Evolutionary conservation across 92 coral and sea anemone species (phyloP).

Genomic region (Porites evermanni): DNA sequence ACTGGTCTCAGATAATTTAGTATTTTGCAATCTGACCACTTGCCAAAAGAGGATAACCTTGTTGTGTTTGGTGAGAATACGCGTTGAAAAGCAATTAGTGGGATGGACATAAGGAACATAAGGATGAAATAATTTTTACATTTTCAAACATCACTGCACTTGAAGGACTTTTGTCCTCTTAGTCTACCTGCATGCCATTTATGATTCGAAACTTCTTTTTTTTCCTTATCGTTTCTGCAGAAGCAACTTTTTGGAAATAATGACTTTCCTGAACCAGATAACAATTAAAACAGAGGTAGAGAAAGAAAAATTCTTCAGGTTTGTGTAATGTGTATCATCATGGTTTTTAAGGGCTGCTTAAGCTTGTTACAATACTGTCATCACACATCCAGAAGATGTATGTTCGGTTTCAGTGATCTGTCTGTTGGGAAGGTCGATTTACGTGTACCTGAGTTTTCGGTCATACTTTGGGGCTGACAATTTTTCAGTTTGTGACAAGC

Average conservation of each 20-base stretch:
- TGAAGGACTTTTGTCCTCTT: not conserved
- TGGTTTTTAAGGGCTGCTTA: not conserved
- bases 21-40: no score
- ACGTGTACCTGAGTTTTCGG: not conserved
- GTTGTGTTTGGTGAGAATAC: no score
- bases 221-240: slow-evolving; percentile 34
- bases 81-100: no score
- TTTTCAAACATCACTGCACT: no score
- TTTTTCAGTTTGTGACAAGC: not conserved
- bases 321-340: not conserved
- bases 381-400: no score
- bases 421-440: no score
- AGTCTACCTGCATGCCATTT: not conserved
- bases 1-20: no score
- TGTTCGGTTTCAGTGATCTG: no score
- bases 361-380: no score
- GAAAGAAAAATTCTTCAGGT: slow-evolving; percentile 94
- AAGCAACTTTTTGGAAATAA: slow-evolving; percentile 79
- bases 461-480: not conserved
- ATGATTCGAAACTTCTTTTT: not conserved
- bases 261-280: slow-evolving; percentile 85
- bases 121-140: no score
- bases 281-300: slow-evolving; percentile 88
- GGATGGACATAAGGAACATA: no score
- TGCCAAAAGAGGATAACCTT: no score